These are phyloP conservation scores for Drosophila atripex DNA, from an alignment of 2,888 invertebrate genomes.

Conservation along the genomic window DNA sequence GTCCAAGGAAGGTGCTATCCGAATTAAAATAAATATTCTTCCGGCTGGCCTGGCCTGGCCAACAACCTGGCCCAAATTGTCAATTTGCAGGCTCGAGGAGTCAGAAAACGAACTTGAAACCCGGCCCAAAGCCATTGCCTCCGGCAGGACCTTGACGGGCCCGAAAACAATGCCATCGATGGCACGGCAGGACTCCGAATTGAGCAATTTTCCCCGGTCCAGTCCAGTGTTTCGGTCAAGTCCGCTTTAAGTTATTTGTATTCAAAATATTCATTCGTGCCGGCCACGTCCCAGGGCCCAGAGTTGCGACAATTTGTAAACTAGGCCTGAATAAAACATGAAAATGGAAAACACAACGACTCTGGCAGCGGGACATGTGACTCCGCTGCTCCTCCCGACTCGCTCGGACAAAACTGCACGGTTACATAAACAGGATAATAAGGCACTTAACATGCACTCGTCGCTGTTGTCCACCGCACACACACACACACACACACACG, in stretches of 20 bases:
- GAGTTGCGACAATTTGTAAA: slow-evolving; percentile 67
- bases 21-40: background rate
- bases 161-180: background rate
- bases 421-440: slow-evolving; percentile 78
- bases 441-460: slow-evolving; percentile 79
- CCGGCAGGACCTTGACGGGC: slow-evolving; percentile 6
- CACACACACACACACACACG: slow-evolving; percentile 30
- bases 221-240: background rate
- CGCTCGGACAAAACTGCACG: slow-evolving; percentile 64
- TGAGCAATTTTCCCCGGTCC: slow-evolving; percentile 20
- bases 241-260: slow-evolving; percentile 59
- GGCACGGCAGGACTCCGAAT: slow-evolving; percentile 9
- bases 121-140: background rate
- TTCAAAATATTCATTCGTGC: slow-evolving; percentile 59
- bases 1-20: background rate
- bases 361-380: slow-evolving; percentile 37
- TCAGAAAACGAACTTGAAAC: slow-evolving; percentile 19
- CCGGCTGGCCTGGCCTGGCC: background rate
- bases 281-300: slow-evolving; percentile 31
- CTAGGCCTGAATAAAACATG: slow-evolving; percentile 75
- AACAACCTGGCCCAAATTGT: background rate
- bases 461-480: slow-evolving; percentile 60
- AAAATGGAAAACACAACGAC: slow-evolving; percentile 53
- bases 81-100: background rate
- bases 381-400: slow-evolving; percentile 10